These are phyloP conservation scores for Hemichromis elongatus DNA, from an alignment of 2,113 vertebrate genomes.

Conservation along the genomic window DNA sequence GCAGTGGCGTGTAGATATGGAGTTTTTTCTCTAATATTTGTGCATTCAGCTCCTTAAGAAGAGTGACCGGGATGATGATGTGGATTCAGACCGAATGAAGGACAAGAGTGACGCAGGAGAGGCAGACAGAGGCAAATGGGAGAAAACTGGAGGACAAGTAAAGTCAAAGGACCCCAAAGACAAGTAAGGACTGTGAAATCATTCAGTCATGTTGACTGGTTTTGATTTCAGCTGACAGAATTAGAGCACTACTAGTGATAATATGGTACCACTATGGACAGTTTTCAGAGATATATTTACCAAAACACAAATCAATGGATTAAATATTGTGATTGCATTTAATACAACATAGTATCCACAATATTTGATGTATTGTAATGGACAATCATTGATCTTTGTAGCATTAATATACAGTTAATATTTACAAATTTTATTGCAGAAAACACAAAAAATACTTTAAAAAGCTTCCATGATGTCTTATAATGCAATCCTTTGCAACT, in stretches of 20 bases:
- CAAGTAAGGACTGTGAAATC: conserved; percentile 75
- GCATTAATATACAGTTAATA: not conserved
- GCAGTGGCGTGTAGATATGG: not conserved
- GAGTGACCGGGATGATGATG: conserved; percentile 87
- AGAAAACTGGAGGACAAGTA: conserved; percentile 71
- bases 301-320: not conserved
- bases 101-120: conserved; percentile 83
- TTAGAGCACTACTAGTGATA: not conserved
- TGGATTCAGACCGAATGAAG: conserved; percentile 78
- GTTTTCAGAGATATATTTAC: not conserved
- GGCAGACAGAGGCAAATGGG: conserved; percentile 79
- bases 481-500: not conserved
- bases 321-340: not conserved
- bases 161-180: conserved; percentile 81
- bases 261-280: not conserved
- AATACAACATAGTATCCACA: not conserved
- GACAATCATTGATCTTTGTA: not conserved
- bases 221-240: not conserved
- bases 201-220: not conserved
- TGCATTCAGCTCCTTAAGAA: conserved; percentile 88
- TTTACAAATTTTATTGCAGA: not conserved
- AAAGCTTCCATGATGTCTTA: not conserved
- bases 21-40: not conserved
- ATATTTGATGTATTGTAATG: not conserved
- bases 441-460: not conserved